Percentiles rank a stretch among this genome's conserved stretches.
These are phyloP conservation scores for Callimorpha dominula DNA, from an alignment of 2,888 invertebrate genomes.

Conservation along the genomic window DNA sequence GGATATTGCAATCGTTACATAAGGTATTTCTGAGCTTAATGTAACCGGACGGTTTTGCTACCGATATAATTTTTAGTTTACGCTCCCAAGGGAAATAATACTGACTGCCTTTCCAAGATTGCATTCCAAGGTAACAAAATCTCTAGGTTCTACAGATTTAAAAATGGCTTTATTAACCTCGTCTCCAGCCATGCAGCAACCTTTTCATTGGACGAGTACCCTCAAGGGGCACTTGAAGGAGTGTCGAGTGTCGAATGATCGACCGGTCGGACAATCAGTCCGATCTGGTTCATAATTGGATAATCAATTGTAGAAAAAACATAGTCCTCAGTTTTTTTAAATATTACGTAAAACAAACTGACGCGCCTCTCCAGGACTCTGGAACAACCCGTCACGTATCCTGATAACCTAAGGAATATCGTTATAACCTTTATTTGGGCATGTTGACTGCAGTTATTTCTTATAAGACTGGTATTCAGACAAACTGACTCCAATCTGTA, in stretches of 20 bases:
- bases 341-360: background rate
- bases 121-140: slow-evolving; percentile 1
- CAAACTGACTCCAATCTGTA: background rate
- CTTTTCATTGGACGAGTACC: background rate
- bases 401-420: background rate
- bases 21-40: background rate
- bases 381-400: background rate
- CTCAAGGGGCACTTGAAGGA: background rate
- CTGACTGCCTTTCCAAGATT: slow-evolving; percentile 6
- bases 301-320: background rate
- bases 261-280: background rate
- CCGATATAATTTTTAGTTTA: slow-evolving; percentile 12
- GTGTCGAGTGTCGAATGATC: no score
- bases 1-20: no score
- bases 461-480: background rate
- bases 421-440: background rate
- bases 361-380: background rate
- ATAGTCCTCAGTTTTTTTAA: background rate
- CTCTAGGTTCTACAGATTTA: background rate
- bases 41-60: background rate
- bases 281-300: background rate
- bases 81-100: slow-evolving; percentile 20
- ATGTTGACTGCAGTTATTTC: background rate
- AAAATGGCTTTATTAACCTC: background rate
- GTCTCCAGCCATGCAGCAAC: background rate